Evolutionary conservation across 1,140 invertebrate species (phyloP).

Genomic region (Dendroctonus valens): DNA sequence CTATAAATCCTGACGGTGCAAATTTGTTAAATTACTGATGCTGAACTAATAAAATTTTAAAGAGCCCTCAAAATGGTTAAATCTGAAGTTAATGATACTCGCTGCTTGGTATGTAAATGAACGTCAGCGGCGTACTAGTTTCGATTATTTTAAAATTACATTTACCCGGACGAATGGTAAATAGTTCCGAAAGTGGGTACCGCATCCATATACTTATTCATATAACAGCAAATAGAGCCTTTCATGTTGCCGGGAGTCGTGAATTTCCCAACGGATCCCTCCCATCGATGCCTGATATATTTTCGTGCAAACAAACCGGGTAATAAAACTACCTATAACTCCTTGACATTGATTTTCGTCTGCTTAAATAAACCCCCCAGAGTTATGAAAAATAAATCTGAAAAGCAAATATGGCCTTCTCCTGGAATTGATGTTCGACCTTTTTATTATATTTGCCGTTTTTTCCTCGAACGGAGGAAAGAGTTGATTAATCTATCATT

Average conservation of each 20-base stretch:
- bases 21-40: slow-evolving; percentile 33
- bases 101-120: slow-evolving; percentile 29
- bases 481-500: slow-evolving; percentile 8
- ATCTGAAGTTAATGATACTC: slow-evolving; percentile 32
- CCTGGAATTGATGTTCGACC: slow-evolving; percentile 8
- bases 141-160: not conserved
- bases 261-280: slow-evolving; percentile 15
- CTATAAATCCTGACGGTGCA: slow-evolving; percentile 28
- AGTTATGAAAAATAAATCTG: slow-evolving; percentile 32
- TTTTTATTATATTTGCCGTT: slow-evolving; percentile 18
- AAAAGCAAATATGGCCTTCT: slow-evolving; percentile 21
- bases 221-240: slow-evolving; percentile 15
- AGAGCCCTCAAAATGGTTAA: slow-evolving; percentile 30
- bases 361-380: slow-evolving; percentile 29
- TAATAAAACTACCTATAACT: slow-evolving; percentile 29
- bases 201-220: slow-evolving; percentile 15
- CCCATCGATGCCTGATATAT: slow-evolving; percentile 25
- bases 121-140: slow-evolving; percentile 14
- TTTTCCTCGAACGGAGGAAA: not conserved
- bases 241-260: slow-evolving; percentile 8
- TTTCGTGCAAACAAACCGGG: slow-evolving; percentile 25
- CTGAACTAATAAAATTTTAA: slow-evolving; percentile 34
- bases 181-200: not conserved
- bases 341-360: slow-evolving; percentile 28
- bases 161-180: not conserved